Evolutionary conservation across 2,888 invertebrate genomes (phyloP), one percentile per base, ranked within the genome.

Genomic region (Lasius fuliginosus): DNA sequence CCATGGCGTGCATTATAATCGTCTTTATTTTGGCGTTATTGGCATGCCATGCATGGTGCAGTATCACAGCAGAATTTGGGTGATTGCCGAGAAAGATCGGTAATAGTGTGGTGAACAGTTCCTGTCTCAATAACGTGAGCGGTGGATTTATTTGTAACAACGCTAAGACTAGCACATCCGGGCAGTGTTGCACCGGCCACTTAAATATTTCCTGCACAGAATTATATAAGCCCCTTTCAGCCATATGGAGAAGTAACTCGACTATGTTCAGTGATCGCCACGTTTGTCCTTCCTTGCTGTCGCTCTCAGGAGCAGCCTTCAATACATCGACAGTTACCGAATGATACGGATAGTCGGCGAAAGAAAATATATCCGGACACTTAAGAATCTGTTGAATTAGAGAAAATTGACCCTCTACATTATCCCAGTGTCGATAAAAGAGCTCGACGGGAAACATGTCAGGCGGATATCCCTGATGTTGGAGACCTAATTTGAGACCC

Each of bases 41-140:
- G 76, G 97, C 97, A 94, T 98, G 98, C 99, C 99, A 99, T 4
- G 99, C 99, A 94, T 98, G 98, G 95, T 99, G 99, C 81, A 99
- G 95, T 87, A 99, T 98, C n/a, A 98, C 98, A 40, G 98, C 98
- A 0, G 99, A 98, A 95, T 99, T 99, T 0, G 99, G 98, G 95
- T 99, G 99, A 95, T 98, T 99, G 56, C 98, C 98, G 82, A 99
- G 96, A 95, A 99, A 99, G 90, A 99, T 97, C 3, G 99, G 99
- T 94, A 99, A 98, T 53, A 99, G 95, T 76, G 97, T 97, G 67
- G 97, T 97, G 88, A 99, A 96, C 82, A 99, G 95, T 93, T 99
- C 99, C 95, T 98, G 98, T 83, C 98, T 96, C 60, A 98, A 95
- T 60, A 97, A 96, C 3, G 98, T 97, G 64, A 98, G 95, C 0